Percentiles rank a stretch among this genome's conserved stretches.
Conservation (phyloP, 2,888 invertebrate species). For the Conchocele bisecta region DNA sequence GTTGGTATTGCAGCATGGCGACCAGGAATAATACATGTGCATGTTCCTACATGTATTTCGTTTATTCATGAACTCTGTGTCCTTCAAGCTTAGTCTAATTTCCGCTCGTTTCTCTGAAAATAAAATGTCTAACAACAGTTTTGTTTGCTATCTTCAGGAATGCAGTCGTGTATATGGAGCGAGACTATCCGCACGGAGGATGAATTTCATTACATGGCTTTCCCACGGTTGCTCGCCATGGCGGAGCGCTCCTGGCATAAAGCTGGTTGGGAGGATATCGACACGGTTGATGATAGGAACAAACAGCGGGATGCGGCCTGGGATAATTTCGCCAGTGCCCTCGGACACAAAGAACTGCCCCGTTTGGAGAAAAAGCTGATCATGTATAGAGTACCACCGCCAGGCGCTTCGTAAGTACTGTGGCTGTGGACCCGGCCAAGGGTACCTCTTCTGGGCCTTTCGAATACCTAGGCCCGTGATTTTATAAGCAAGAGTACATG, state of each 20-base stretch:
- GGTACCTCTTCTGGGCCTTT: no score
- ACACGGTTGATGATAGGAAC: conserved; percentile 35
- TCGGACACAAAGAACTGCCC: conserved; percentile 69
- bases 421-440: neutral
- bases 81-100: no score
- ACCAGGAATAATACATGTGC: no score
- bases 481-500: no score
- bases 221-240: conserved; percentile 72
- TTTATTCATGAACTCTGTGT: no score
- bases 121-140: neutral
- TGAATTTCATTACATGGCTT: conserved; percentile 67
- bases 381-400: conserved; percentile 68
- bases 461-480: no score
- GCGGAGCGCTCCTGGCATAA: conserved; percentile 80
- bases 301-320: conserved; percentile 57
- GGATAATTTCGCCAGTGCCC: conserved; percentile 67
- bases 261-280: conserved; percentile 72
- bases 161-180: conserved; percentile 74
- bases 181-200: conserved; percentile 65
- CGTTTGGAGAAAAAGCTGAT: conserved; percentile 64
- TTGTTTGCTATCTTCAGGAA: conserved; percentile 59
- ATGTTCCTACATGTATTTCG: no score
- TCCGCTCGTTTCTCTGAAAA: no score
- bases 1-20: no score
- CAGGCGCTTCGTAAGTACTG: conserved; percentile 71